These are phyloP conservation scores for Atopsyche davidsoni DNA, from an alignment of 1,140 invertebrate species.

Conservation along the genomic window DNA sequence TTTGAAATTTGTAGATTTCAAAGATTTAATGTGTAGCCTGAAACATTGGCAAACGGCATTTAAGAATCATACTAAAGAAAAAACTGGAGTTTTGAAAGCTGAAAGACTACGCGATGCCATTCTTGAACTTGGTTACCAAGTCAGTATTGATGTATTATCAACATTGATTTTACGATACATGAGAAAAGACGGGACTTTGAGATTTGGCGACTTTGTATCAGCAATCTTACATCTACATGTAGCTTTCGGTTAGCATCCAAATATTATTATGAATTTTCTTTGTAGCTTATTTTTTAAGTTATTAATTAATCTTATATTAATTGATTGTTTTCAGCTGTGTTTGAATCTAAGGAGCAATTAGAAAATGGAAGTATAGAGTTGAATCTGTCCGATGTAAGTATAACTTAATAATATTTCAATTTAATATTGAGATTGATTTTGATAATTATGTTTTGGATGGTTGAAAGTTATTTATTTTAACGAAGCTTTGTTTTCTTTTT, in stretches of 20 bases:
- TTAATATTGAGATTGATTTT: too few relatives aligned
- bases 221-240: slow-evolving; percentile 82
- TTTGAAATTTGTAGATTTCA: slow-evolving; percentile 81
- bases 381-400: slow-evolving; percentile 67
- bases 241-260: slow-evolving; percentile 69
- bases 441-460: not conserved
- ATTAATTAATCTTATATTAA: slow-evolving; percentile 21
- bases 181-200: slow-evolving; percentile 87
- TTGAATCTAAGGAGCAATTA: slow-evolving; percentile 74
- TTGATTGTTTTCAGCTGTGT: slow-evolving; percentile 65
- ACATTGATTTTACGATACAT: slow-evolving; percentile 81
- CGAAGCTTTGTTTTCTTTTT: slow-evolving; percentile 36
- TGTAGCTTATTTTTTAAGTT: too few relatives aligned
- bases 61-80: slow-evolving; percentile 85
- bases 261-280: slow-evolving; percentile 18
- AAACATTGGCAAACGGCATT: slow-evolving; percentile 89
- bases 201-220: slow-evolving; percentile 89
- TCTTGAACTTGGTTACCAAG: slow-evolving; percentile 79
- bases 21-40: slow-evolving; percentile 86
- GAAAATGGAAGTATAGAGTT: slow-evolving; percentile 78
- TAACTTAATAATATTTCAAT: too few relatives aligned
- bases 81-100: slow-evolving; percentile 82
- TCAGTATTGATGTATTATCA: slow-evolving; percentile 76
- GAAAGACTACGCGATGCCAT: slow-evolving; percentile 80
- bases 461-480: slow-evolving; percentile 14